Evolutionary conservation across 1,140 invertebrate genomes (phyloP).

Genomic region (Drosophila kepulauana): DNA sequence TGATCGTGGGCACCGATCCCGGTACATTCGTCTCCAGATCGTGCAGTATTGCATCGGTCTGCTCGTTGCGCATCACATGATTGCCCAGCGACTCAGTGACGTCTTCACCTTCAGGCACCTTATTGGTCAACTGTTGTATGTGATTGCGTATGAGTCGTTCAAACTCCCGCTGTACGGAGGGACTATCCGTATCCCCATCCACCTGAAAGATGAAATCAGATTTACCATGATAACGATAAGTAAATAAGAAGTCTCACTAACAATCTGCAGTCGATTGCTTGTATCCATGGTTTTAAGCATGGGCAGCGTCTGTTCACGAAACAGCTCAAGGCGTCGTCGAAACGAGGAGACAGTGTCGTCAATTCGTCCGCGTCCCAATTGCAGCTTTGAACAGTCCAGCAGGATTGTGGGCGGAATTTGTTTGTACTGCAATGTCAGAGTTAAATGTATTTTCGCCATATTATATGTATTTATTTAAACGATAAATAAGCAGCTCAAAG

Average conservation of each 20-base stretch:
- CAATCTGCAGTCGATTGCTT: slow-evolving; percentile 91
- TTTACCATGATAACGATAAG: neutral
- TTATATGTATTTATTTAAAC: too few relatives aligned
- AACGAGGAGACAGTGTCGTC: slow-evolving; percentile 95
- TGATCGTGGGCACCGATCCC: slow-evolving; percentile 82
- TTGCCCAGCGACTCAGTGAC: slow-evolving; percentile 35
- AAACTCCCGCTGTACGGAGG: slow-evolving; percentile 91
- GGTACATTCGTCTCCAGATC: slow-evolving; percentile 84
- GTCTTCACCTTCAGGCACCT: slow-evolving; percentile 35
- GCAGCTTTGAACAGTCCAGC: slow-evolving; percentile 94
- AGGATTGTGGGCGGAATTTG: slow-evolving; percentile 91
- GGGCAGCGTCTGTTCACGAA: slow-evolving; percentile 93
- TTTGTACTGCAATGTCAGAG: slow-evolving; percentile 87
- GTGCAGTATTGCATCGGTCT: slow-evolving; percentile 78
- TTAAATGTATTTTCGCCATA: too few relatives aligned
- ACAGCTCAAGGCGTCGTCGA: slow-evolving; percentile 91
- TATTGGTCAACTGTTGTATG: slow-evolving; percentile 85
- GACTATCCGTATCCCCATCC: slow-evolving; percentile 92
- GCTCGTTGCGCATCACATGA: slow-evolving; percentile 69
- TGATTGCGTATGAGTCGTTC: slow-evolving; percentile 87
- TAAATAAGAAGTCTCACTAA: slow-evolving; percentile 85
- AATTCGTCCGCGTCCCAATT: slow-evolving; percentile 91
- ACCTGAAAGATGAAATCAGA: slow-evolving; percentile 86
- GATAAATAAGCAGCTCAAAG: too few relatives aligned
- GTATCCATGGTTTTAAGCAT: slow-evolving; percentile 94